Evolutionary conservation across 2,888 invertebrate species (phyloP).

Genomic region (Agelastica alni): DNA sequence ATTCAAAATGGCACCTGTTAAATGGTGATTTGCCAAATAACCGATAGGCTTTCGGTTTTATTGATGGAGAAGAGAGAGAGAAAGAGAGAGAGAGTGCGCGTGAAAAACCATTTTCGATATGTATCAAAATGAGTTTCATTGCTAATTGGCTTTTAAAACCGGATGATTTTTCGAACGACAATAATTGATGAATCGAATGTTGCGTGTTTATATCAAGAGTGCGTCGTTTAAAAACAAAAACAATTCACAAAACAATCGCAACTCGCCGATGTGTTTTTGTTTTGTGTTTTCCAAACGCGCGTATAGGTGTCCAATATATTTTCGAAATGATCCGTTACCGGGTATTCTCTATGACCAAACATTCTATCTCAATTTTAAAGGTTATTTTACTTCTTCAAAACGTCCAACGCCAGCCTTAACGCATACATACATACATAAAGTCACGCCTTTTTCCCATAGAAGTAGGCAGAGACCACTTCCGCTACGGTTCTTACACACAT

Average conservation of each 20-base stretch:
- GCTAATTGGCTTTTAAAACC: slow-evolving; percentile 4
- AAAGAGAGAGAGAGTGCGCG: too few relatives aligned
- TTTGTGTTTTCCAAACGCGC: neutral
- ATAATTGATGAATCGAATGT: slow-evolving; percentile 21
- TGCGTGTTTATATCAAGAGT: neutral
- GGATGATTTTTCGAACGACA: slow-evolving; percentile 6
- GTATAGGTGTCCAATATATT: too few relatives aligned
- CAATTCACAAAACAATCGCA: slow-evolving; percentile 2
- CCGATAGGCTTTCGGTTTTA: slow-evolving; percentile 26
- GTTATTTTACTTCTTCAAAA: too few relatives aligned
- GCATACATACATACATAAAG: too few relatives aligned
- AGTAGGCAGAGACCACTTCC: too few relatives aligned
- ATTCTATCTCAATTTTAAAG: too few relatives aligned
- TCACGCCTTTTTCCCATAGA: too few relatives aligned
- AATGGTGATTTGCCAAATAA: slow-evolving; percentile 29
- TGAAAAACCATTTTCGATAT: slow-evolving; percentile 22
- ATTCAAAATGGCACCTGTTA: slow-evolving; percentile 33
- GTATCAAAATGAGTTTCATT: neutral
- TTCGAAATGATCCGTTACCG: too few relatives aligned
- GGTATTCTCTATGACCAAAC: too few relatives aligned
- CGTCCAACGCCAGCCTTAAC: too few relatives aligned
- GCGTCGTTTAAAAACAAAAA: neutral
- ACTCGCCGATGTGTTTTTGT: neutral
- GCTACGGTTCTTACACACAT: too few relatives aligned
- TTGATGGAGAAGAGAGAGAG: slow-evolving; percentile 32